These are phyloP conservation scores for Cygnus buccinator DNA, from an alignment of 2,113 vertebrate genomes.

Conservation along the genomic window DNA sequence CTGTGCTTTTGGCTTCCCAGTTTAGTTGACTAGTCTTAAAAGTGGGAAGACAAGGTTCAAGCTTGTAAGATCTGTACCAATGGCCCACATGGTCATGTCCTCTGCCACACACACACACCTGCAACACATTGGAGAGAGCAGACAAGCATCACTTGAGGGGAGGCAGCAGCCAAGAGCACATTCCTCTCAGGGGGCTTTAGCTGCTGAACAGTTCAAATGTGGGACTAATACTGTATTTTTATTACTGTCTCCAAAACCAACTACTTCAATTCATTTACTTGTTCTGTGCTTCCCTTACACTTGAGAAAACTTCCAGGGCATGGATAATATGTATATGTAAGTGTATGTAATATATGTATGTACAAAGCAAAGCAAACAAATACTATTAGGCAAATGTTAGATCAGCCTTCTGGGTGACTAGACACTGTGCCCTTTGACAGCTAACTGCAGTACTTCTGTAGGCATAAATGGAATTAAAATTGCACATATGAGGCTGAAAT, in stretches of 20 bases:
- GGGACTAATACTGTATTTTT: neutral
- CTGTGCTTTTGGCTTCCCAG: neutral
- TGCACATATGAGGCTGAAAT: neutral
- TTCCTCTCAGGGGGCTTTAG: neutral
- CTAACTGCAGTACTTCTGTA: neutral
- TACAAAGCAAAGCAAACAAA: neutral
- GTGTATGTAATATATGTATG: neutral
- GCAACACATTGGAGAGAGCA: accelerated
- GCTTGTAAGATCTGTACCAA: neutral
- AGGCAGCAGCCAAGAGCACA: accelerated
- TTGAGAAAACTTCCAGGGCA: neutral
- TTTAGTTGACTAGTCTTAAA: neutral
- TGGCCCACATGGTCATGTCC: neutral
- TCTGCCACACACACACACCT: neutral
- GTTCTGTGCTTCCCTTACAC: neutral
- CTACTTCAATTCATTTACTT: neutral
- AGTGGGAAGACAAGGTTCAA: neutral
- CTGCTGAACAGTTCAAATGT: neutral
- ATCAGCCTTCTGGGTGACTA: neutral
- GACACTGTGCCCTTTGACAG: neutral
- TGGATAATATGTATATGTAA: neutral
- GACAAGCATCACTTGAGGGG: neutral
- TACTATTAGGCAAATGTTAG: neutral
- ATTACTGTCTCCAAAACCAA: neutral
- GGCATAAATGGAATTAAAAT: neutral